Conservation (phyloP, 2,113 vertebrate species). For the Clarias magur region DNA sequence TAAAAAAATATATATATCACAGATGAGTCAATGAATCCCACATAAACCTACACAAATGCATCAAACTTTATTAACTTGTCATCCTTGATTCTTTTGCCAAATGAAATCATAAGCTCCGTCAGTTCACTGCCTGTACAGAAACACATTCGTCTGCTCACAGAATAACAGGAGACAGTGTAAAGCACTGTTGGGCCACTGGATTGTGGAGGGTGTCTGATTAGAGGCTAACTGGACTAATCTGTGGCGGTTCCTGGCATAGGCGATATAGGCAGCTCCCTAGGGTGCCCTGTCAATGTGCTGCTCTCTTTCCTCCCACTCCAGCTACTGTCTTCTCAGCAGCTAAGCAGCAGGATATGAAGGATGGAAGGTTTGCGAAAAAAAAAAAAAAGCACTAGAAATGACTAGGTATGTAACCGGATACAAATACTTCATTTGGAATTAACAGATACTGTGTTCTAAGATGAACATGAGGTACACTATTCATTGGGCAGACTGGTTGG, state of each 20-base stretch:
- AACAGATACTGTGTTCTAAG: background rate
- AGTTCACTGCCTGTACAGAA: background rate
- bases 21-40: slow-evolving; percentile 43
- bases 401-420: background rate
- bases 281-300: slow-evolving; percentile 21
- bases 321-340: slow-evolving; percentile 6
- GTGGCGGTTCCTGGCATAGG: slow-evolving; percentile 14
- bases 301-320: slow-evolving; percentile 12
- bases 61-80: slow-evolving; percentile 41
- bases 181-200: slow-evolving; percentile 15
- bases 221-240: slow-evolving; percentile 42
- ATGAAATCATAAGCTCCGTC: slow-evolving; percentile 48
- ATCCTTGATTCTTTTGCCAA: slow-evolving; percentile 45
- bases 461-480: background rate
- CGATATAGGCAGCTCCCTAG: slow-evolving; percentile 6
- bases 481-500: background rate
- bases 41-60: slow-evolving; percentile 42
- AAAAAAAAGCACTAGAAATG: background rate
- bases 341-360: slow-evolving; percentile 12
- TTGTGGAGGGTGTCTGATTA: slow-evolving; percentile 41
- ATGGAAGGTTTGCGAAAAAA: background rate
- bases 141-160: slow-evolving; percentile 36
- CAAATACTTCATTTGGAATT: background rate
- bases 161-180: slow-evolving; percentile 43
- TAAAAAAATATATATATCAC: slow-evolving; percentile 2